Percentiles rank a stretch among this genome's conserved stretches.
Evolutionary conservation across 2,888 invertebrate genomes (phyloP).

Genomic region (Calephelis perditalis): DNA sequence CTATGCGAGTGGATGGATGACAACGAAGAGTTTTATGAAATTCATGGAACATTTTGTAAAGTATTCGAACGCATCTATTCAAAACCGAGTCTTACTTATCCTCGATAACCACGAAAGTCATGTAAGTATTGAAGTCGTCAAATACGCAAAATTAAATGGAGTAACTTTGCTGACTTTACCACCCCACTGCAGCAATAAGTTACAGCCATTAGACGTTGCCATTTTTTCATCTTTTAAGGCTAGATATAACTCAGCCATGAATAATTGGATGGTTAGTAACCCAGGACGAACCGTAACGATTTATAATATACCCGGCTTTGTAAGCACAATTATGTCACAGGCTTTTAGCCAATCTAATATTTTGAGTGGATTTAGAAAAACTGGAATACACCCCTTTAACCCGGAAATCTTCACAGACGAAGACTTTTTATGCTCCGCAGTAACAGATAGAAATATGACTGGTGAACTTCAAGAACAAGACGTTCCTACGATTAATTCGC

Average conservation of each 20-base stretch:
- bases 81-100: neutral
- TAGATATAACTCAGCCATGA: neutral
- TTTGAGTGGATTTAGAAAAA: neutral
- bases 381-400: neutral
- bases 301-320: neutral
- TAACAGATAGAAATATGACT: no score
- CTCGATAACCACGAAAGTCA: neutral
- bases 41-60: neutral
- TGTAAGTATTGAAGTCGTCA: neutral
- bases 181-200: neutral
- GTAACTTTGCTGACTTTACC: neutral
- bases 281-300: neutral
- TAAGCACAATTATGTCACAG: no score
- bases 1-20: neutral
- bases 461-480: no score
- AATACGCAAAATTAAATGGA: neutral
- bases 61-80: neutral
- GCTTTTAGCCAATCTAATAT: neutral
- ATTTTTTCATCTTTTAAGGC: neutral
- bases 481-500: no score
- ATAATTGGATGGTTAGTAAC: neutral
- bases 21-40: neutral
- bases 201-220: neutral
- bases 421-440: no score
- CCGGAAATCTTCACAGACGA: no score